Percentiles rank a stretch among this genome's conserved stretches.
phyloP scores from a whole-genome alignment of 1,140 invertebrate genomes.

The Radopholus similis region DNA sequence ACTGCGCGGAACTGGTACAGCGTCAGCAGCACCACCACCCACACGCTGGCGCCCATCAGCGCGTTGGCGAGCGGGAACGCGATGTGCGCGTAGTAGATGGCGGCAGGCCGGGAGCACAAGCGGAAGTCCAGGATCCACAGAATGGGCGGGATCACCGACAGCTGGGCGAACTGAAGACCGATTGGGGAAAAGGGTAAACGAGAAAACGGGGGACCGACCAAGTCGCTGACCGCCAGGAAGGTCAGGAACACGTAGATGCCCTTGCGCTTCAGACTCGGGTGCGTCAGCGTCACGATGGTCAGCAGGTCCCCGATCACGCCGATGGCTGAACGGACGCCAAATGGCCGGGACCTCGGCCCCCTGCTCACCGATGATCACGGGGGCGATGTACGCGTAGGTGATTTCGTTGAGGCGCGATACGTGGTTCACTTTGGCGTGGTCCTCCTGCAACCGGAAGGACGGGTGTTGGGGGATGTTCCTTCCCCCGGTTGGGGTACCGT shows the following conservation, averaged over 20 bases:
- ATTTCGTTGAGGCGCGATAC: slow-evolving; percentile 47
- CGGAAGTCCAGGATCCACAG: slow-evolving; percentile 54
- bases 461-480: neutral
- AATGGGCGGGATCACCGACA: slow-evolving; percentile 59
- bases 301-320: slow-evolving; percentile 48
- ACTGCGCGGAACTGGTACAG: slow-evolving; percentile 59
- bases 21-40: slow-evolving; percentile 59
- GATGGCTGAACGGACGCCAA: slow-evolving; percentile 25
- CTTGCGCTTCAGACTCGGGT: slow-evolving; percentile 41
- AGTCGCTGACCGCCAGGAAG: slow-evolving; percentile 56
- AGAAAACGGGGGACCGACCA: slow-evolving; percentile 37
- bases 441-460: neutral
- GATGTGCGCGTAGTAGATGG: slow-evolving; percentile 59
- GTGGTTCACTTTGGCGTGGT: neutral
- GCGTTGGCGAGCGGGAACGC: slow-evolving; percentile 59
- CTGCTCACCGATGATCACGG: slow-evolving; percentile 48
- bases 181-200: neutral
- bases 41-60: slow-evolving; percentile 56
- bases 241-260: slow-evolving; percentile 59
- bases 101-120: slow-evolving; percentile 47
- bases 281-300: slow-evolving; percentile 45
- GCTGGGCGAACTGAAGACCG: slow-evolving; percentile 48
- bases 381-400: slow-evolving; percentile 58
- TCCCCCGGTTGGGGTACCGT: neutral
- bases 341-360: slow-evolving; percentile 40